phyloP scores from a whole-genome alignment of 2,888 invertebrate genomes.

The Cataglyphis livida region DNA sequence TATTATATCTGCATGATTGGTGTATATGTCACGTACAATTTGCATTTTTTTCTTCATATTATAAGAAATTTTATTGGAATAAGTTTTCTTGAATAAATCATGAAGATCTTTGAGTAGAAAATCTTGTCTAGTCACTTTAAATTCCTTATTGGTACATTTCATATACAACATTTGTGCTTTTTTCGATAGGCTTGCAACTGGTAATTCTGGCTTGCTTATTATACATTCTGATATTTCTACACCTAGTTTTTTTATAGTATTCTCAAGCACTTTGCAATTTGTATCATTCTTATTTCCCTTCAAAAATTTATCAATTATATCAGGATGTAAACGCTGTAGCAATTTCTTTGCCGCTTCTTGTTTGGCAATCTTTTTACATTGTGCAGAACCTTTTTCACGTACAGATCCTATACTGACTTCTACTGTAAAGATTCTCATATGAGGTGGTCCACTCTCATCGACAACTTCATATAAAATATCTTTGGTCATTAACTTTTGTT shows the following conservation, averaged over 20 bases:
- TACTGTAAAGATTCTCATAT: slow-evolving; percentile 22
- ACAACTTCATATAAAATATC: background rate
- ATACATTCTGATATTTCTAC: background rate
- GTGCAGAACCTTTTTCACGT: background rate
- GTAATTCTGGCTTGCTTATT: background rate
- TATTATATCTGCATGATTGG: background rate
- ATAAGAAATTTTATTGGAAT: background rate
- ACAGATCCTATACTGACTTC: background rate
- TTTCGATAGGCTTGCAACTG: background rate
- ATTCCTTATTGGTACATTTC: background rate
- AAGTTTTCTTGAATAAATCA: background rate
- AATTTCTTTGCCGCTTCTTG: slow-evolving; percentile 23
- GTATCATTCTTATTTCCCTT: background rate
- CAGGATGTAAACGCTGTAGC: background rate
- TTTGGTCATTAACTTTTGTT: background rate
- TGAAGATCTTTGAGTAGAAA: background rate
- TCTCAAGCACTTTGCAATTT: background rate
- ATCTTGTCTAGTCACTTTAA: too few species aligned
- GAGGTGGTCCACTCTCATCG: background rate
- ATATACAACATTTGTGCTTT: background rate
- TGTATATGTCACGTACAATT: background rate
- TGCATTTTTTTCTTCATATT: background rate
- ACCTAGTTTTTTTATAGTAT: slow-evolving; percentile 1
- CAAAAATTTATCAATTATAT: background rate
- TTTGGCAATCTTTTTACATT: slow-evolving; percentile 12